Conservation (phyloP, 2,113 vertebrate genomes). For the Gorsachius goisagi region DNA sequence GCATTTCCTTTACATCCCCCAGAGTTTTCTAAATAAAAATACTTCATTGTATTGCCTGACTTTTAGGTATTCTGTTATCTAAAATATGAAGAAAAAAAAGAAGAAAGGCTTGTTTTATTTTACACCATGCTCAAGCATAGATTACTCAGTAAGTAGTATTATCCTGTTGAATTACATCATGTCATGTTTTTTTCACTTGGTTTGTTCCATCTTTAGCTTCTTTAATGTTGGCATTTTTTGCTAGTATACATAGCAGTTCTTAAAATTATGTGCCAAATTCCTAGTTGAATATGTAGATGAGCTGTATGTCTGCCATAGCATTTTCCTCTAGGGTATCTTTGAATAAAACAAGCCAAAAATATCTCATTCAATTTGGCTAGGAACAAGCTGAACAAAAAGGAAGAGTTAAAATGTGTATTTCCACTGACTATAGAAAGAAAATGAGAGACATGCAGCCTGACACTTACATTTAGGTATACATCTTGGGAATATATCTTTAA, state of each 20-base stretch:
- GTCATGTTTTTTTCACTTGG: not conserved
- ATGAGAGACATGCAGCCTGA: not conserved
- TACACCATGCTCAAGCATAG: not conserved
- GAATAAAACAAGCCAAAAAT: conserved; percentile 43
- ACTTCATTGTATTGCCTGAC: not conserved
- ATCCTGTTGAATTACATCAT: conserved; percentile 29
- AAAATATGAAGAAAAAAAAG: not conserved
- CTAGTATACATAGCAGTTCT: not conserved
- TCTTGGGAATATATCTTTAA: not conserved
- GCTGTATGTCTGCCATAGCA: conserved; percentile 41
- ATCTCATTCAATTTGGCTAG: conserved; percentile 45
- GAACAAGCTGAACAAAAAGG: conserved; percentile 11
- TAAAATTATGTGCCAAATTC: conserved; percentile 50
- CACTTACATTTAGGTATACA: not conserved
- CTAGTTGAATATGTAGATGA: conserved; percentile 56
- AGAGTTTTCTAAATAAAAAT: not conserved
- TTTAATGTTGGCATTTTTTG: conserved; percentile 19
- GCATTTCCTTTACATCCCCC: not conserved
- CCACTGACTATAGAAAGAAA: not conserved
- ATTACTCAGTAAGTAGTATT: not conserved
- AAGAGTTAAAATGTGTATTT: not conserved
- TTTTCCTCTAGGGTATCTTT: conserved; percentile 53
- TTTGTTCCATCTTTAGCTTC: conserved; percentile 3
- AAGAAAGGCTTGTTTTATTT: not conserved
- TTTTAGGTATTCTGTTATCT: not conserved